phyloP scores from a whole-genome alignment of 1,140 invertebrate genomes.

The Aphidius ervi region DNA sequence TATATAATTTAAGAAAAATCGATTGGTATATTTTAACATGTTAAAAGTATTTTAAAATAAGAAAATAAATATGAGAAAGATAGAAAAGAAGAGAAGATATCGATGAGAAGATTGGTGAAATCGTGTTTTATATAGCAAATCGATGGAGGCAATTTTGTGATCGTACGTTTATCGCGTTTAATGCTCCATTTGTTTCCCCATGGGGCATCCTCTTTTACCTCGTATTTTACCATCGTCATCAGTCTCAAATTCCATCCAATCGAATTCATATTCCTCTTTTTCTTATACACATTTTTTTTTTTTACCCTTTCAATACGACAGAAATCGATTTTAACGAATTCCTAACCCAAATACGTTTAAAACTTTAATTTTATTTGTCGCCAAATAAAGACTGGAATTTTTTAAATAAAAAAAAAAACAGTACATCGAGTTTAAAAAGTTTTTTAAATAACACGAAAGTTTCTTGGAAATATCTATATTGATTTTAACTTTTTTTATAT shows the following conservation, averaged over 20 bases:
- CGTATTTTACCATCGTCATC: background rate
- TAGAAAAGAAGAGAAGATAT: background rate
- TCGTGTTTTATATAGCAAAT: conserved; percentile 23
- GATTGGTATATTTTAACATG: background rate
- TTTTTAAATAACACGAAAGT: too few relatives aligned
- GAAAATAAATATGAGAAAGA: conserved; percentile 2
- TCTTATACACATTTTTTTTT: background rate
- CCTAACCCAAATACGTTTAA: too few relatives aligned
- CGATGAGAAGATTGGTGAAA: conserved; percentile 15
- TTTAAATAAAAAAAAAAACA: too few relatives aligned
- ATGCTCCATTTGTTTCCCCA: conserved; percentile 33
- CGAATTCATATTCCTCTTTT: background rate
- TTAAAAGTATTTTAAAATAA: background rate
- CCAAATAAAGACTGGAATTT: background rate
- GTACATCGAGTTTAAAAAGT: too few relatives aligned
- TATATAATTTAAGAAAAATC: background rate
- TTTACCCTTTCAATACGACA: background rate
- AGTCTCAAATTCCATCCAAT: conserved; percentile 1
- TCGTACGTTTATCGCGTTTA: conserved; percentile 30
- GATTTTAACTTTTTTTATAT: too few relatives aligned
- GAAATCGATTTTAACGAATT: background rate
- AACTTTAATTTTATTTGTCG: background rate
- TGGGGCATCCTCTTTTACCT: conserved; percentile 16
- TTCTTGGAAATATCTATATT: too few relatives aligned
- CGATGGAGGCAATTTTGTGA: conserved; percentile 30